Conservation (phyloP, 2,888 invertebrate species). For the Embidobia sp. region DNA sequence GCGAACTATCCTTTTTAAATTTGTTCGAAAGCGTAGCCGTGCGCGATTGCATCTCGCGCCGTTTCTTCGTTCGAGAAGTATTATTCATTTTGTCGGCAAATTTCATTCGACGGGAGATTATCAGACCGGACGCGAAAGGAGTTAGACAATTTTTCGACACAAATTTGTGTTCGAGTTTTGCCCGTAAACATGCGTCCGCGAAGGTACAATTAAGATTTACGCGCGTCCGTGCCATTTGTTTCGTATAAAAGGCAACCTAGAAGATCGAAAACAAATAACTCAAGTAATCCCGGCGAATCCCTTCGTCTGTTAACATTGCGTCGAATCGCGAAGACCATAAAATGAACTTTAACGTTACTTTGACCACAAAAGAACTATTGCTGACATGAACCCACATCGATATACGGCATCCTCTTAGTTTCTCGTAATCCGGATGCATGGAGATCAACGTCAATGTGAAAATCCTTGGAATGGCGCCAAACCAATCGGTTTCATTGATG, state of each 20-base stretch:
- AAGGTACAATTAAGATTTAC: slow-evolving; percentile 46
- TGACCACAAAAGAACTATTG: slow-evolving; percentile 59
- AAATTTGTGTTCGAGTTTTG: neutral
- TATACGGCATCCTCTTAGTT: slow-evolving; percentile 55
- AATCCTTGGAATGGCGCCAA: slow-evolving; percentile 69
- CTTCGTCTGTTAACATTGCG: slow-evolving; percentile 53
- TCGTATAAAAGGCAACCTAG: slow-evolving; percentile 25
- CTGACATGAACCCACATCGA: slow-evolving; percentile 42
- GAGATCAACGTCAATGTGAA: slow-evolving; percentile 70
- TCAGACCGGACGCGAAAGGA: neutral
- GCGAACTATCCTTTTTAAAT: slow-evolving; percentile 50
- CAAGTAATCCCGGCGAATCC: slow-evolving; percentile 42
- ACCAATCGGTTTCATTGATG: slow-evolving; percentile 70
- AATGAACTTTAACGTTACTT: slow-evolving; percentile 50
- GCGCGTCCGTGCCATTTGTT: slow-evolving; percentile 43
- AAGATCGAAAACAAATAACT: slow-evolving; percentile 57
- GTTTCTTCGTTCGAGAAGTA: slow-evolving; percentile 5
- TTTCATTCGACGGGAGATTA: slow-evolving; percentile 9
- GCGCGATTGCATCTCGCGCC: slow-evolving; percentile 11
- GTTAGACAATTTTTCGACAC: slow-evolving; percentile 4
- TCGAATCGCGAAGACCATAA: slow-evolving; percentile 49
- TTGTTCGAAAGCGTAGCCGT: slow-evolving; percentile 22
- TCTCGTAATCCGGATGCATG: slow-evolving; percentile 67
- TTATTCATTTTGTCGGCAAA: slow-evolving; percentile 10
- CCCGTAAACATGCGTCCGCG: slow-evolving; percentile 22